Evolutionary conservation across 2,888 invertebrate genomes (phyloP).

Genomic region (Opisthograptis luteolata): DNA sequence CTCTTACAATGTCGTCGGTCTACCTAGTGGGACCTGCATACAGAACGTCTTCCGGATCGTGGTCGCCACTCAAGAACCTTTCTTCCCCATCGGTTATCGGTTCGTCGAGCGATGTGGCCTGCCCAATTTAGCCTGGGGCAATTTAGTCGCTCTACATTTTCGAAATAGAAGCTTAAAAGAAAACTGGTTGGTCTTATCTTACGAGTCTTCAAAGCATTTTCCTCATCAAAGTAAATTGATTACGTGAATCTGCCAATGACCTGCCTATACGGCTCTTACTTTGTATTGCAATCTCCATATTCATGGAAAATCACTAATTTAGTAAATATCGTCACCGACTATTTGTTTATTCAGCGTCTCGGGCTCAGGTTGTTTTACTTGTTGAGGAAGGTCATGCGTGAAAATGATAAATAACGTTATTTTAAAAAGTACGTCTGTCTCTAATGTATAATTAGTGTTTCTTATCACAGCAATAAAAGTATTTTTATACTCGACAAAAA

Average conservation of each 20-base stretch:
- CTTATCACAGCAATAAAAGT: background rate
- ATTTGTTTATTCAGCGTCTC: slow-evolving; percentile 8
- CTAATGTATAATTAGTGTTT: background rate
- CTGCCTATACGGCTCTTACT: background rate
- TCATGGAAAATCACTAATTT: background rate
- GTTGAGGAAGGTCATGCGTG: slow-evolving; percentile 22
- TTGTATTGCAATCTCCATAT: background rate
- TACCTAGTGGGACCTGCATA: too few relatives aligned
- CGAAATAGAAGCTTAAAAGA: too few relatives aligned
- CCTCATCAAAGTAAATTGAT: background rate
- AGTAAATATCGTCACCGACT: slow-evolving; percentile 4
- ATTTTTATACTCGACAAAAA: background rate
- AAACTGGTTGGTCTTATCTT: too few relatives aligned
- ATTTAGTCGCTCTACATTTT: too few relatives aligned
- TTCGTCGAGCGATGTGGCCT: too few relatives aligned
- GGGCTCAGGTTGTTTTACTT: slow-evolving; percentile 6
- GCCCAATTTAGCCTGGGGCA: too few relatives aligned
- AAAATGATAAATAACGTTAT: slow-evolving; percentile 4
- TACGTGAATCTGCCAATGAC: background rate
- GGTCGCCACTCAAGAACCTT: too few relatives aligned
- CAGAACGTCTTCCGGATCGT: too few relatives aligned
- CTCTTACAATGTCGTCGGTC: too few relatives aligned
- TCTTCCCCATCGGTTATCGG: too few relatives aligned
- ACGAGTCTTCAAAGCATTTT: background rate
- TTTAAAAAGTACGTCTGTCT: slow-evolving; percentile 1